Evolutionary conservation across 2,113 vertebrate species (phyloP).

Genomic region (Atrichornis clamosus): DNA sequence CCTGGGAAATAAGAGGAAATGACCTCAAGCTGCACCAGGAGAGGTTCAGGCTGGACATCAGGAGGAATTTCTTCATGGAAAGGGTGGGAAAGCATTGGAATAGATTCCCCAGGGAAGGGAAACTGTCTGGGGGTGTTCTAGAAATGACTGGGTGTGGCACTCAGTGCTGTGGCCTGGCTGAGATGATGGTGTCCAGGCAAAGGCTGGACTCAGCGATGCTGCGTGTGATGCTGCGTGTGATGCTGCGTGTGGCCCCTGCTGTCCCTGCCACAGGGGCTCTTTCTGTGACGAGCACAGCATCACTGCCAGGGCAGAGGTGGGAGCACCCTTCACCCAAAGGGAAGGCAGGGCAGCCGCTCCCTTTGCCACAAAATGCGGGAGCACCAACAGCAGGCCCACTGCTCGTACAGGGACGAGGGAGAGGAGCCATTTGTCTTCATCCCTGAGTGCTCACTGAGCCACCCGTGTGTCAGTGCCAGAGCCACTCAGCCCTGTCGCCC

Average conservation of each 20-base stretch:
- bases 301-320: not conserved
- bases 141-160: not conserved
- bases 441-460: not conserved
- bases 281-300: not conserved
- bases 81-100: not conserved
- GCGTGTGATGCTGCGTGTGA: not conserved
- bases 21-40: not conserved
- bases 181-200: not conserved
- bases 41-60: not conserved
- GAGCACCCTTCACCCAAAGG: not conserved
- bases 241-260: not conserved
- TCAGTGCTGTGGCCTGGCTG: not conserved
- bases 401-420: rapidly evolving
- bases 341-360: not conserved
- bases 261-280: not conserved
- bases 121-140: not conserved
- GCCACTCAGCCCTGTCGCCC: not conserved
- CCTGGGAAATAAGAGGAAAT: not conserved
- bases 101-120: not conserved
- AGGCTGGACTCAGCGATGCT: not conserved
- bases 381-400: not conserved
- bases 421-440: not conserved
- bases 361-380: not conserved
- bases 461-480: not conserved
- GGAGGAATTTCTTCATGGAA: not conserved